These are phyloP conservation scores for Tamias sibiricus DNA, from an alignment of 2,113 vertebrate species.

Conservation along the genomic window DNA sequence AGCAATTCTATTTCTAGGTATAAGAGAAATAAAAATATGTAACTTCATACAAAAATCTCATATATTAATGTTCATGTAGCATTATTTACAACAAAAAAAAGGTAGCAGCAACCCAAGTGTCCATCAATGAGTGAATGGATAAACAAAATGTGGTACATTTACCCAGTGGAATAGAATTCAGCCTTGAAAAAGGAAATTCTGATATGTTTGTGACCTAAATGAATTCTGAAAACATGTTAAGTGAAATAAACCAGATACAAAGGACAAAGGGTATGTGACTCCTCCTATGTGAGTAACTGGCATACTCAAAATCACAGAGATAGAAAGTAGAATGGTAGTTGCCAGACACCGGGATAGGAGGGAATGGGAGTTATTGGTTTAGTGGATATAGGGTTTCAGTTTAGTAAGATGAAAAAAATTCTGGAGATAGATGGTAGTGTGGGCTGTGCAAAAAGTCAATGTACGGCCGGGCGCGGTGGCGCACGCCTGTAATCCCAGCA, in stretches of 20 bases:
- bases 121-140: not conserved
- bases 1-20: not conserved
- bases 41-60: not conserved
- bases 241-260: not conserved
- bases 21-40: not conserved
- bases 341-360: not conserved
- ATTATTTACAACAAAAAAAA: not conserved
- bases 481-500: too few species aligned
- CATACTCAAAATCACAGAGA: not conserved
- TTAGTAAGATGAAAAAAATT: not conserved
- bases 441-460: not conserved
- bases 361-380: not conserved
- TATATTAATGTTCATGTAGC: not conserved
- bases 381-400: not conserved
- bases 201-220: not conserved
- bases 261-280: not conserved
- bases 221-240: not conserved
- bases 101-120: not conserved
- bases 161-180: not conserved
- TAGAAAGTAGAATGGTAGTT: not conserved
- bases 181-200: not conserved
- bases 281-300: not conserved
- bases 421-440: not conserved
- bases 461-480: too few species aligned
- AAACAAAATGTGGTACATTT: not conserved